These are phyloP conservation scores for Triplophysa bombifrons DNA, from an alignment of 2,797 vertebrate species.

Conservation along the genomic window DNA sequence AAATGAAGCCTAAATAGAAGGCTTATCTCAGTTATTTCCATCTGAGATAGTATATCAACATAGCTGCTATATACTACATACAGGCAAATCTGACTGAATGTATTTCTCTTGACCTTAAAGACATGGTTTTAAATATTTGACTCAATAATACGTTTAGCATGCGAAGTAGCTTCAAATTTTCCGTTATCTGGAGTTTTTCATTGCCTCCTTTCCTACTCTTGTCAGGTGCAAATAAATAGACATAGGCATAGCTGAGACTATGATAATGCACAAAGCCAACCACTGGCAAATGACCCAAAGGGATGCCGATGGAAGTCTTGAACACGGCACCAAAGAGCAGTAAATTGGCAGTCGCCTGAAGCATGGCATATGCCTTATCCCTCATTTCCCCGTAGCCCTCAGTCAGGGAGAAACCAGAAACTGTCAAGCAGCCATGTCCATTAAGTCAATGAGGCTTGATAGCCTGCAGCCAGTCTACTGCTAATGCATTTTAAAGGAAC, in stretches of 20 bases:
- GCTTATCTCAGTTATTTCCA: not conserved
- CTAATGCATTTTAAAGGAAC: constrained; percentile 49
- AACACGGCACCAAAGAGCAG: constrained; percentile 44
- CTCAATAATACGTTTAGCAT: not conserved
- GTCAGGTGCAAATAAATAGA: constrained; percentile 9
- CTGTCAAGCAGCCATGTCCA: constrained; percentile 50
- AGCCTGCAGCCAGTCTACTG: constrained; percentile 61
- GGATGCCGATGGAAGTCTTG: constrained; percentile 32
- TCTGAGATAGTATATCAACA: not conserved
- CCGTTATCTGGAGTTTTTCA: not conserved
- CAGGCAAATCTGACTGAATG: not conserved
- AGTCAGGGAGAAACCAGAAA: constrained; percentile 47
- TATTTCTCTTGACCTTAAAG: not conserved
- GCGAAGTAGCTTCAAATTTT: not conserved
- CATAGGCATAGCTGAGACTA: constrained; percentile 21
- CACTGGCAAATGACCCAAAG: constrained; percentile 19
- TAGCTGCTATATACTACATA: no score
- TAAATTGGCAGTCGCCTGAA: constrained; percentile 44
- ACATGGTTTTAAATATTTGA: not conserved
- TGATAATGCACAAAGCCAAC: constrained; percentile 27
- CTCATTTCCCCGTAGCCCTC: constrained; percentile 40
- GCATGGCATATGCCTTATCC: constrained; percentile 46
- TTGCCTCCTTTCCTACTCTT: not conserved
- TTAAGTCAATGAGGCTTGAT: constrained; percentile 58
- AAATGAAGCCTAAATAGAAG: not conserved